A percentile compares a stretch with the other conserved stretches of the same genome.
phyloP scores from a whole-genome alignment of 1,140 invertebrate species.

The Apis florea region DNA sequence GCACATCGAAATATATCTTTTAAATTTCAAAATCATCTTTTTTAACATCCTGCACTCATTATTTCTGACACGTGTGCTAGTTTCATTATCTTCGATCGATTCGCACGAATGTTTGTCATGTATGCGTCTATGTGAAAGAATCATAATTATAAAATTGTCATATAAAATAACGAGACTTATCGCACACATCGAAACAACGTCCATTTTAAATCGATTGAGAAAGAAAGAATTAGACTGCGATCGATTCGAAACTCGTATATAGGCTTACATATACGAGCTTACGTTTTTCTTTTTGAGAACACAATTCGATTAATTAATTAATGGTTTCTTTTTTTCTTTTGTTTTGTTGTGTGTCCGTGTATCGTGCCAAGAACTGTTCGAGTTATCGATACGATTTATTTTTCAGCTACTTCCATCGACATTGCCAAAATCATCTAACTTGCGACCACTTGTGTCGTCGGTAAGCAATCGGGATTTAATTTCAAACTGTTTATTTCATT shows the following conservation, averaged over 20 bases:
- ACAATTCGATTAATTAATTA: not conserved
- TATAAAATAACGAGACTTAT: not conserved
- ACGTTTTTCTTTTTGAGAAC: not conserved
- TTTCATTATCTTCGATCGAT: not conserved
- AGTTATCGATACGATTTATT: constrained; percentile 32
- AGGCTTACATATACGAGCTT: not conserved
- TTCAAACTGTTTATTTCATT: not conserved
- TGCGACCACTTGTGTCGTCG: constrained; percentile 23
- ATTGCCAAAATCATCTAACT: constrained; percentile 33
- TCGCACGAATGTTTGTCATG: not conserved
- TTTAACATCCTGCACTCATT: not conserved
- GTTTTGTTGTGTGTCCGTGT: constrained; percentile 6
- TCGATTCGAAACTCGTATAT: not conserved
- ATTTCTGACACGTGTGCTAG: not conserved
- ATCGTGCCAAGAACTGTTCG: not conserved
- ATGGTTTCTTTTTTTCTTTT: not conserved
- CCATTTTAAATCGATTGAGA: not conserved
- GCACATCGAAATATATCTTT: no score
- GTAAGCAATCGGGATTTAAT: constrained; percentile 25
- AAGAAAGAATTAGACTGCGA: not conserved
- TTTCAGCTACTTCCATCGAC: constrained; percentile 44
- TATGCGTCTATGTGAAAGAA: not conserved
- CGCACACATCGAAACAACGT: constrained; percentile 24
- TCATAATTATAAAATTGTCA: not conserved
- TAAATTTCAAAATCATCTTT: not conserved